Base-by-base conservation (phyloP, 2,797 vertebrate genomes). In the Chaetodon trifasciatus region DNA sequence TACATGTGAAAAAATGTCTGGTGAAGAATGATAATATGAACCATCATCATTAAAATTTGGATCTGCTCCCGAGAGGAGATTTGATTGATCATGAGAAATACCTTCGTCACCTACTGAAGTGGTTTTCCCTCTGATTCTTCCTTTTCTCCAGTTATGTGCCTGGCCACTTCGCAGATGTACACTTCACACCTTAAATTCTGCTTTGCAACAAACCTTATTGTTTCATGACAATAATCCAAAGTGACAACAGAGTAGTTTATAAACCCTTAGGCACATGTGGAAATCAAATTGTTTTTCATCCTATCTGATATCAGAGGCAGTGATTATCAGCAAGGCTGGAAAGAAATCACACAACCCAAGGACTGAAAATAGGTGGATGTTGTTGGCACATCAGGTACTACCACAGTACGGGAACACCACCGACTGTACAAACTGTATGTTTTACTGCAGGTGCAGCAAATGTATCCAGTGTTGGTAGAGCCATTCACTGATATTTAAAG, bases 401-500 rank as follows among this genome's bases (percentile, higher is more conserved):
- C 42, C 21, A 50, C 69, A 12, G 21, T 42, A 21, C 67, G 11
- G 16, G 12, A 63, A 39, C 60, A 42, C 7, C 57, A 39, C 58
- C 72, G 1, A 64, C 50, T 47, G 65, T 24, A 46, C 23, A 37
- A 73, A 46, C 40, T 53, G 24, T 8, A 40, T 24, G 32, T 50
- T 61, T 67, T 64, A 24, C 23, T 70, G 16, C 42, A 71, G 21
- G 37, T 50, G 62, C 28, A 64, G n/a, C 16, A 37, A 66, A 84
- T 55, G 37, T n/a, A 57, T 52, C 16, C 35, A 21, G 61, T 4
- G 15, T 6, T 49, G 8, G 24, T 28, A 2, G 8, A 57, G 35
- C 42, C 42, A n/a, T 56, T 73, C 23, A 58, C 35, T 57, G 24
- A 72, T 64, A 73, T 78, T 64, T 78, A 32, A 53, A 86, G 60